Evolutionary conservation across 2,888 invertebrate genomes (phyloP).

Genomic region (Leptopilina myrica): DNA sequence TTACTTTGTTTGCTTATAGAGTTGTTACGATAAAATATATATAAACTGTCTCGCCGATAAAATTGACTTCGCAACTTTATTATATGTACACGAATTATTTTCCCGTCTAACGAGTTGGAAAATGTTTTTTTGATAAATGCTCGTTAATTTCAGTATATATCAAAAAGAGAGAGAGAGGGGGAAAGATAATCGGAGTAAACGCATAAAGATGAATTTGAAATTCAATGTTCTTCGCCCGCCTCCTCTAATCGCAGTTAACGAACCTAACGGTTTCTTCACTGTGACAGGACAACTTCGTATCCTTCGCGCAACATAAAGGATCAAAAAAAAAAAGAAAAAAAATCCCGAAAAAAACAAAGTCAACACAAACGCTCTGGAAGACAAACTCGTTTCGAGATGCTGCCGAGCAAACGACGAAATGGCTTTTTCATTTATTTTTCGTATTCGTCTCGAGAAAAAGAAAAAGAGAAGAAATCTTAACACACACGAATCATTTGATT

Average conservation of each 20-base stretch:
- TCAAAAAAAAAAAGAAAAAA: not conserved
- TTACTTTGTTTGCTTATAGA: slow-evolving; percentile 24
- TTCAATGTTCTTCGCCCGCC: slow-evolving; percentile 9
- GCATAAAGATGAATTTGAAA: slow-evolving; percentile 35
- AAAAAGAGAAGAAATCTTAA: not conserved
- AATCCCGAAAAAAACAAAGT: not conserved
- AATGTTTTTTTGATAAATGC: slow-evolving; percentile 26
- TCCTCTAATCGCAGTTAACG: slow-evolving; percentile 40
- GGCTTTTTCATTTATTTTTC: not conserved
- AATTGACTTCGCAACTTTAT: not conserved
- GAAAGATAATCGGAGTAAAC: slow-evolving; percentile 20
- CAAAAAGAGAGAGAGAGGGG: too few relatives aligned
- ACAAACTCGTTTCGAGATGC: slow-evolving; percentile 32
- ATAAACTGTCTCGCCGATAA: slow-evolving; percentile 3
- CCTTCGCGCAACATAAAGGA: slow-evolving; percentile 21
- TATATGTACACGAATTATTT: not conserved
- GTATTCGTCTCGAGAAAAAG: not conserved
- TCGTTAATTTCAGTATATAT: not conserved
- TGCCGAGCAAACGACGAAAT: slow-evolving; percentile 31
- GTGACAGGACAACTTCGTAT: slow-evolving; percentile 36
- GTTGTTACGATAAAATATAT: slow-evolving; percentile 1
- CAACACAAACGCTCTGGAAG: not conserved
- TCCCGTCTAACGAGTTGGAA: slow-evolving; percentile 10
- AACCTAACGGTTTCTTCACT: slow-evolving; percentile 34
- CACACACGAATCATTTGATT: slow-evolving; percentile 5